These are phyloP conservation scores for Zosterops borbonicus DNA, from an alignment of 2,113 vertebrate species.

Conservation along the genomic window DNA sequence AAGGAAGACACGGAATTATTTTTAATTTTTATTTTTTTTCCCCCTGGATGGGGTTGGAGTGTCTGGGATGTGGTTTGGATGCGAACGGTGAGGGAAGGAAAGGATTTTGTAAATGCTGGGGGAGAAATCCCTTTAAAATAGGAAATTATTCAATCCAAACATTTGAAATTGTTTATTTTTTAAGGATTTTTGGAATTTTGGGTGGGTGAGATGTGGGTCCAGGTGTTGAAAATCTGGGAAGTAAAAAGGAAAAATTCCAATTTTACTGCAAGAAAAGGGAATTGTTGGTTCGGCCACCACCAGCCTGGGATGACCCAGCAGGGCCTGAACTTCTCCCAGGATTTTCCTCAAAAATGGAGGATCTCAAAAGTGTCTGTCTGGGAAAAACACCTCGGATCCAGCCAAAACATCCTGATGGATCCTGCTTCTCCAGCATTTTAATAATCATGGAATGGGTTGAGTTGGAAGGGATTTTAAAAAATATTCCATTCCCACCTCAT, in stretches of 20 bases:
- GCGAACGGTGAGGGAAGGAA: accelerated
- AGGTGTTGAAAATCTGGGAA: neutral
- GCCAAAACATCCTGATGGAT: accelerated
- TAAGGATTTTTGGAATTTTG: neutral
- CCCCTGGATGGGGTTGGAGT: neutral
- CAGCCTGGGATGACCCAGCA: accelerated
- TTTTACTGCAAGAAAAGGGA: accelerated
- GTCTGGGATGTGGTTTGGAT: neutral
- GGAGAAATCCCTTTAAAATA: neutral
- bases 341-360: neutral
- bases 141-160: accelerated
- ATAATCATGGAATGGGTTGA: neutral
- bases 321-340: neutral
- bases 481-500: neutral
- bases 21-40: no score
- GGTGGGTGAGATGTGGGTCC: accelerated
- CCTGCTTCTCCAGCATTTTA: neutral
- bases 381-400: neutral
- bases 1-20: neutral
- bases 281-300: no score
- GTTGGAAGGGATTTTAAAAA: neutral
- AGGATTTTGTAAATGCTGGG: neutral
- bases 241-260: neutral
- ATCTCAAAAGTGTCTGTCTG: accelerated
- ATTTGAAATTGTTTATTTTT: accelerated